Evolutionary conservation across 2,888 invertebrate genomes (phyloP).

Genomic region (Drosophila leonis): DNA sequence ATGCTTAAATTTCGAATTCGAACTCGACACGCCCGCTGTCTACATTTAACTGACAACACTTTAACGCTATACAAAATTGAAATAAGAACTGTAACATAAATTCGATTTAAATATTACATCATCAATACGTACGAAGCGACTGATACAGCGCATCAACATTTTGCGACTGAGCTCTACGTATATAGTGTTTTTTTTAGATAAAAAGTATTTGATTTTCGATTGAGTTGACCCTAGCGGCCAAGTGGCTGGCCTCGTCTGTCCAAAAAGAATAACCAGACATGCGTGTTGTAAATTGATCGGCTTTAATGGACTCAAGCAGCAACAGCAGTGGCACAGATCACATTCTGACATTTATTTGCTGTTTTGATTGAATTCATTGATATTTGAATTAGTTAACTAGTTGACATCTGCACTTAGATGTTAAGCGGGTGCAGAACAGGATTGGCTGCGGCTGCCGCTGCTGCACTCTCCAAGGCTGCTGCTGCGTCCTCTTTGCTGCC

Average conservation of each 20-base stretch:
- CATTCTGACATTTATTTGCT: constrained; percentile 12
- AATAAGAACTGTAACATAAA: constrained; percentile 47
- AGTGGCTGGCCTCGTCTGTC: constrained; percentile 52
- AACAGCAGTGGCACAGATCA: constrained; percentile 41
- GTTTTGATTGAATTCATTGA: constrained; percentile 34
- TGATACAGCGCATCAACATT: constrained; percentile 14
- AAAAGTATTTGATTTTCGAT: constrained; percentile 38
- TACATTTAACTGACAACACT: constrained; percentile 41
- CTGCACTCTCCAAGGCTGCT: constrained; percentile 46
- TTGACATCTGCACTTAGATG: constrained; percentile 23
- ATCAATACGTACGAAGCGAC: constrained; percentile 43
- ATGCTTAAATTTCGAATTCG: constrained; percentile 13
- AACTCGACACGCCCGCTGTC: constrained; percentile 33
- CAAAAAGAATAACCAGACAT: constrained; percentile 44
- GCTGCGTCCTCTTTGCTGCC: constrained; percentile 79
- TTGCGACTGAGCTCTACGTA: constrained; percentile 23
- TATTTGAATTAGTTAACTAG: constrained; percentile 31
- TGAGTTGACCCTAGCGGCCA: constrained; percentile 43
- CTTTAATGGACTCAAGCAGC: constrained; percentile 46
- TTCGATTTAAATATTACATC: constrained; percentile 48
- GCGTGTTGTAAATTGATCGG: constrained; percentile 61
- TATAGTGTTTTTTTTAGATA: neutral
- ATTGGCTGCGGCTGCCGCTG: constrained; percentile 28
- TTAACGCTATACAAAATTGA: constrained; percentile 13
- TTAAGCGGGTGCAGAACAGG: constrained; percentile 47